Percentiles rank a stretch among this genome's conserved stretches.
Evolutionary conservation across 92 coral and sea anemone genomes (phyloP).

Genomic region (Parazoanthus darwini): DNA sequence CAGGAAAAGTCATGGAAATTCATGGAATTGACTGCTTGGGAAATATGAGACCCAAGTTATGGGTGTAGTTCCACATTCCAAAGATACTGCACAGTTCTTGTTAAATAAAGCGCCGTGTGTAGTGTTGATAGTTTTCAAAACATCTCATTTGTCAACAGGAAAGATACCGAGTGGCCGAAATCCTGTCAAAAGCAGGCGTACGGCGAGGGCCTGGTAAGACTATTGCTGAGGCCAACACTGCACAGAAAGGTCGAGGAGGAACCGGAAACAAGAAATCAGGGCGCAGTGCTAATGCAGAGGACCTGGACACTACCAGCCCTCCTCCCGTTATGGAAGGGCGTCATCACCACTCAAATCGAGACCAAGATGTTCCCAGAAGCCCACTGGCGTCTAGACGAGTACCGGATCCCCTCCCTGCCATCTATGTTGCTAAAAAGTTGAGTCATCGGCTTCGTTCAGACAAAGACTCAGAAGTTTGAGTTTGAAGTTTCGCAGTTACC

Average conservation of each 20-base stretch:
- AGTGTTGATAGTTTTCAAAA: not conserved
- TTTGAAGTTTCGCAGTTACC: not conserved
- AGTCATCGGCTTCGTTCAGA: not conserved
- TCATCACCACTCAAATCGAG: not conserved
- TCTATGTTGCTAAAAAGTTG: slow-evolving; percentile 16
- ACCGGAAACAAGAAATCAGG: not conserved
- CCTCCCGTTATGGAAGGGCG: not conserved
- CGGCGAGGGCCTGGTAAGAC: slow-evolving; percentile 85
- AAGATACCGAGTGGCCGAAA: slow-evolving; percentile 76
- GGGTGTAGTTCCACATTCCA: too few species aligned
- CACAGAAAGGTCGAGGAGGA: slow-evolving; percentile 21
- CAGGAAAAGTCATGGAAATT: too few species aligned
- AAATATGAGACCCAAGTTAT: too few species aligned
- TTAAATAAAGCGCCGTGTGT: not conserved
- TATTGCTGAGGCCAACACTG: slow-evolving; percentile 59
- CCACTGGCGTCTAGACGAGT: not conserved
- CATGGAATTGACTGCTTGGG: too few species aligned
- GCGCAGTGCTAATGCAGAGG: not conserved
- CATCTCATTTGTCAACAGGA: slow-evolving; percentile 54
- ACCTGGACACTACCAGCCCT: not conserved
- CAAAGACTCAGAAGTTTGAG: slow-evolving; percentile 24
- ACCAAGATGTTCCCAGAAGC: not conserved
- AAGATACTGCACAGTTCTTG: not conserved
- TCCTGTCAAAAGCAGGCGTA: slow-evolving; percentile 87
- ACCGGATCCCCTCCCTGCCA: slow-evolving; percentile 19